Conservation (phyloP, 1,140 invertebrate species). For the Tyrophagus putrescentiae region DNA sequence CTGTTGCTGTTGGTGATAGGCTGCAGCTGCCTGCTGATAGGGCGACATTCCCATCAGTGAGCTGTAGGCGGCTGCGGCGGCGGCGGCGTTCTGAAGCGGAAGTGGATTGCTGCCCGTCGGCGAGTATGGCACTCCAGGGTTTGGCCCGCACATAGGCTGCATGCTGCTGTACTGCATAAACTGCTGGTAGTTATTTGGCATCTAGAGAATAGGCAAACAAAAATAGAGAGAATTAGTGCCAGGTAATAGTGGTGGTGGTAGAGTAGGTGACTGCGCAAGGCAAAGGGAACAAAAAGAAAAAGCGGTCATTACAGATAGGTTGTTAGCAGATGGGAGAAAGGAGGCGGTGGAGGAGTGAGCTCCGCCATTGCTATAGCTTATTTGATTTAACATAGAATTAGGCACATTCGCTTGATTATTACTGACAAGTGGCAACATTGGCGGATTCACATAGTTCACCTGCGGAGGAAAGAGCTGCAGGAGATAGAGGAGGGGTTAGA, state of each 20-base stretch:
- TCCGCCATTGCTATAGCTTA: slow-evolving; percentile 4
- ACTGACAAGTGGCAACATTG: slow-evolving; percentile 2
- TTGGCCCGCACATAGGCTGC: not conserved
- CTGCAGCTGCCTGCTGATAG: no score
- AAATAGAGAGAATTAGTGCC: no score
- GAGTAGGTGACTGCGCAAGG: no score
- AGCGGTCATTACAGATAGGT: not conserved
- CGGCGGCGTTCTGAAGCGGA: not conserved
- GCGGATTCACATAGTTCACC: not conserved
- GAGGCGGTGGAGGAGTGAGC: not conserved
- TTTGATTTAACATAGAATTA: slow-evolving; percentile 2
- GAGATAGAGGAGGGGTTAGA: not conserved
- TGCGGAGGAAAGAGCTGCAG: not conserved
- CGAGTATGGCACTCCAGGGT: slow-evolving; percentile 8
- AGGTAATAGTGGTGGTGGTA: no score
- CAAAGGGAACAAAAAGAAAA: not conserved
- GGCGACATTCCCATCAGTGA: no score
- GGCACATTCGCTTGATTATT: slow-evolving; percentile 10
- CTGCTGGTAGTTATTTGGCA: not conserved
- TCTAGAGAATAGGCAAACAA: not conserved
- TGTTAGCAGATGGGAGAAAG: not conserved
- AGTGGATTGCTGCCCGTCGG: not conserved
- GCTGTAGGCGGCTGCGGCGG: no score
- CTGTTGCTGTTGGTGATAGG: no score
- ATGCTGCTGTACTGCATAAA: not conserved